These are phyloP conservation scores for Pterophyllum scalare DNA, from an alignment of 2,113 vertebrate genomes.

Conservation along the genomic window DNA sequence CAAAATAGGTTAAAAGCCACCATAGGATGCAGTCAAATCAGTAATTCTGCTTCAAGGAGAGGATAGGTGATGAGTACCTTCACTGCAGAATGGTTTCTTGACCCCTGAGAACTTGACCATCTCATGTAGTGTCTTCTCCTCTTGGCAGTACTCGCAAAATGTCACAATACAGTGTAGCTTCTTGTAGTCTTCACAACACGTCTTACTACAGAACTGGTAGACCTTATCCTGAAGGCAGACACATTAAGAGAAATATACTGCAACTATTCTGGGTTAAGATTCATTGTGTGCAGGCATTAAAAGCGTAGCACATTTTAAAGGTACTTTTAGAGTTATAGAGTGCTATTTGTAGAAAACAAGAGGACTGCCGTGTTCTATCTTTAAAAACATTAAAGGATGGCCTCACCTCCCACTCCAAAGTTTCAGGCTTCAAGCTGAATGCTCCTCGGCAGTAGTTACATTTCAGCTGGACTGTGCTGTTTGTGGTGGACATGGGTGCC, in stretches of 20 bases:
- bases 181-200: slow-evolving; percentile 98
- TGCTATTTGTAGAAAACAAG: background rate
- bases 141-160: slow-evolving; percentile 97
- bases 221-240: slow-evolving; percentile 89
- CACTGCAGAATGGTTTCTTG: slow-evolving; percentile 97
- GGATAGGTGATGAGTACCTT: slow-evolving; percentile 82
- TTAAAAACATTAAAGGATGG: background rate
- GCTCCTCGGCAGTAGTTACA: slow-evolving; percentile 95
- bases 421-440: slow-evolving; percentile 94
- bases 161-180: slow-evolving; percentile 98
- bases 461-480: slow-evolving; percentile 90
- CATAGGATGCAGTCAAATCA: background rate
- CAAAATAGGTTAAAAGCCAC: background rate
- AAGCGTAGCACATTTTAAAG: background rate
- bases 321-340: background rate
- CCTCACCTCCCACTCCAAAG: slow-evolving; percentile 96
- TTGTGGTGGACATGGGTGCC: slow-evolving; percentile 77
- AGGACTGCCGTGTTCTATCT: background rate
- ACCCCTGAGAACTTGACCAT: slow-evolving; percentile 97
- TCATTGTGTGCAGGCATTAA: background rate
- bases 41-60: background rate
- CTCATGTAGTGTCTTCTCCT: slow-evolving; percentile 98
- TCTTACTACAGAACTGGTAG: slow-evolving; percentile 96
- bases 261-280: background rate
- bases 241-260: background rate